Evolutionary conservation across 2,888 invertebrate species (phyloP).

Genomic region (Ornithoptera alexandrae): DNA sequence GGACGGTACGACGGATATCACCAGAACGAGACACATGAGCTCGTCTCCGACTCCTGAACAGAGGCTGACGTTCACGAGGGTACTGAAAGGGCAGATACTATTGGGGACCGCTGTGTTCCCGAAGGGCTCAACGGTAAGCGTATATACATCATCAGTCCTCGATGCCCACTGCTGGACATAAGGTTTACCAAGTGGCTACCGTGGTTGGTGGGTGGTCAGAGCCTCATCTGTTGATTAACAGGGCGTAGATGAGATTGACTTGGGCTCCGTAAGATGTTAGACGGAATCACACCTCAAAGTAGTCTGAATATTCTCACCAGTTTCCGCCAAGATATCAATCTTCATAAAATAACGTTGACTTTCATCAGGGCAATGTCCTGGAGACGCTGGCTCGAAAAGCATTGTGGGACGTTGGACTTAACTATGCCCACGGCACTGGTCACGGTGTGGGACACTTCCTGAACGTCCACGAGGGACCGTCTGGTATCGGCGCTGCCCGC

Average conservation of each 20-base stretch:
- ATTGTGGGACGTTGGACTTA: constrained; percentile 91
- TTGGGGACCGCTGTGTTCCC: constrained; percentile 88
- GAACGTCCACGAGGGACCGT: constrained; percentile 94
- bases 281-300: no score
- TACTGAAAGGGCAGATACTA: constrained; percentile 90
- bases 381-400: constrained; percentile 88
- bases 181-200: no score
- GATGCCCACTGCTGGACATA: no score
- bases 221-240: no score
- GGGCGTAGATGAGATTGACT: no score
- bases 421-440: constrained; percentile 94
- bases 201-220: no score
- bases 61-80: constrained; percentile 89
- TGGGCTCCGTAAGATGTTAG: no score
- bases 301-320: no score
- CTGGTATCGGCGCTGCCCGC: constrained; percentile 79
- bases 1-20: constrained; percentile 96
- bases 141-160: neutral
- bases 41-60: constrained; percentile 86
- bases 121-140: constrained; percentile 73
- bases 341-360: neutral
- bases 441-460: constrained; percentile 95
- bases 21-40: constrained; percentile 89
- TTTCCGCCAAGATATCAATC: no score
- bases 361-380: constrained; percentile 78